A percentile compares a stretch with the other conserved stretches of the same genome.
Conservation (phyloP, 37 sponge, comb jelly and placozoan species). For the Beroe ovata region DNA sequence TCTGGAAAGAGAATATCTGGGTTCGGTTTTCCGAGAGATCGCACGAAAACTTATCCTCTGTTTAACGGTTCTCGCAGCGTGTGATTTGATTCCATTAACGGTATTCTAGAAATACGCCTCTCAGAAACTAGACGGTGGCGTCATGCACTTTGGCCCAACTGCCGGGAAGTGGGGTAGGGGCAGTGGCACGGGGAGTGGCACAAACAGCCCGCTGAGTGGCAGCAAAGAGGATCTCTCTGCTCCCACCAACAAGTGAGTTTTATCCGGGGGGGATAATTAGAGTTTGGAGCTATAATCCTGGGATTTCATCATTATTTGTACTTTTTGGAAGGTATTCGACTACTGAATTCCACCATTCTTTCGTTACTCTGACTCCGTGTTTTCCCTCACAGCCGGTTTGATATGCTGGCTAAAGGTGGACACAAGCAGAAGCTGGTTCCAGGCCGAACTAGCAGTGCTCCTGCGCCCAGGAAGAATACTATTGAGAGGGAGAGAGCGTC, state of each 20-base stretch:
- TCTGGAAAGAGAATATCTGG: too few species aligned
- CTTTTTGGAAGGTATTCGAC: too few species aligned
- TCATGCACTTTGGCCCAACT: constrained; percentile 5
- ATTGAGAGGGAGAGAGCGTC: constrained; percentile 15
- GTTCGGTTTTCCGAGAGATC: too few species aligned
- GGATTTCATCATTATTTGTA: too few species aligned
- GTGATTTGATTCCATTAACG: too few species aligned
- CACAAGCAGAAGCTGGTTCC: constrained; percentile 37
- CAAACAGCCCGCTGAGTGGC: constrained; percentile 58
- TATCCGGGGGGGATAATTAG: too few species aligned
- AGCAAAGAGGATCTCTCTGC: constrained; percentile 62
- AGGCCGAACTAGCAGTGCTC: constrained; percentile 40
- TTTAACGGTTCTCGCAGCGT: too few species aligned
- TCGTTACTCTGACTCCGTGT: too few species aligned
- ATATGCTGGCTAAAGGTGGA: background rate
- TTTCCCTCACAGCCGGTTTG: constrained; percentile 36
- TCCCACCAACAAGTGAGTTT: constrained; percentile 57
- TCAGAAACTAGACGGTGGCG: constrained; percentile 15
- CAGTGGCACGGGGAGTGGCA: constrained; percentile 57
- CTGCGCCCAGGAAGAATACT: constrained; percentile 47
- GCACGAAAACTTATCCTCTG: too few species aligned
- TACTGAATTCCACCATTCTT: too few species aligned
- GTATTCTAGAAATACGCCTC: constrained; percentile 39
- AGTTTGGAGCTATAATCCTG: too few species aligned
- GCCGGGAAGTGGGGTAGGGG: constrained; percentile 19